Evolutionary conservation across 2,113 vertebrate genomes (phyloP), one percentile per base, ranked within the genome.

Genomic region (Helogale parvula): DNA sequence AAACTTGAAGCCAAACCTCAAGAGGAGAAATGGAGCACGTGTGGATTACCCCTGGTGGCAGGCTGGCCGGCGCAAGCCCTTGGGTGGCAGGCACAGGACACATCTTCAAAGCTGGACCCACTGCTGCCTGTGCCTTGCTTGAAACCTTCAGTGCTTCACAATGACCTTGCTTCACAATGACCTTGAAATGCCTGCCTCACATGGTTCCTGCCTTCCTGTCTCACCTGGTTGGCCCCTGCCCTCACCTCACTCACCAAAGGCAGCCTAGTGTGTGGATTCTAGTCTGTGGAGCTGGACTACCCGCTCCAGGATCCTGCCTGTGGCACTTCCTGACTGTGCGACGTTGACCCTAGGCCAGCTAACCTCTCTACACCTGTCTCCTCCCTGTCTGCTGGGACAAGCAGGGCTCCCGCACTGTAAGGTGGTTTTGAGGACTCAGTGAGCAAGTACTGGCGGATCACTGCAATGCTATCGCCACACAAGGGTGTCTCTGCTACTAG

Each of bases 241-340:
- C 19, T 52, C 31, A 21, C 47, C 25, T 27, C 0, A 3, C 38
- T 74, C 14, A 29, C 33, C 31, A 27, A 87, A 47, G 35, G 35
- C 3, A 45, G 45, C 7, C 3, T 0, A 60, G 47, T 1, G 7
- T 57, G 15, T 0, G 15, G 69, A 12, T 47, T 47, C n/a, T 35
- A 4, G 4, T 47, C 45, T 9, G 47, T 60, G 50, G 23, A 29
- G 54, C 83, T 69, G 0, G 60, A 81, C 69, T 4, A 31, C 33
- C 50, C 35, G 35, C 1, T 2, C 12, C 0, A 6, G 14, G 25
- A 14, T 11, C 76, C 60, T 65, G 35, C 54, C 52, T 80, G 12
- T 25, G 69, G 33, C n/a, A 17, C 68, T 41, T 72, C 47, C 21
- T 16, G 52, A 66, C 41, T 12, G 15, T 76, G 72, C 7, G 0